phyloP scores from a whole-genome alignment of 2,888 invertebrate species.

The Branchipolynoe longqiensis region DNA sequence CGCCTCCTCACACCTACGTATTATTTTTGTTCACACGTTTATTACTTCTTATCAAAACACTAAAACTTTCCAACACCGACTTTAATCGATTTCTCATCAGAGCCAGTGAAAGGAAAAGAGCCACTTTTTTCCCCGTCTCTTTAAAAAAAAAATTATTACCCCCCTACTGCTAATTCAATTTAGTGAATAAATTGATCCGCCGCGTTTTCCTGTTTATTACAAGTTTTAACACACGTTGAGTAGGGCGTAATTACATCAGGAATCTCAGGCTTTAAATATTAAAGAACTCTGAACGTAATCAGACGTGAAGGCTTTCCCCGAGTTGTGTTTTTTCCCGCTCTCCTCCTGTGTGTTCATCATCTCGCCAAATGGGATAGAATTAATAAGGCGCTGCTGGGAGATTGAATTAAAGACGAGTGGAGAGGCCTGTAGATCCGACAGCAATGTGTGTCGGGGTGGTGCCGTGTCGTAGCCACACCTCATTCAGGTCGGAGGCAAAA shows the following conservation, averaged over 20 bases:
- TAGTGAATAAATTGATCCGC: conserved; percentile 53
- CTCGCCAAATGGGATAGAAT: conserved; percentile 43
- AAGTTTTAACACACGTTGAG: conserved; percentile 54
- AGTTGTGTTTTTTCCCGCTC: conserved; percentile 42
- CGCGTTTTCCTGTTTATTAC: conserved; percentile 48
- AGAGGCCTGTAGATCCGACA: conserved; percentile 22
- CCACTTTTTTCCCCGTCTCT: background rate
- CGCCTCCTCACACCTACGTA: background rate
- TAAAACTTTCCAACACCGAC: conserved; percentile 11
- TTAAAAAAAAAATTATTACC: no score
- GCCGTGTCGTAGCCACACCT: conserved; percentile 7
- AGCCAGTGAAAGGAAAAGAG: background rate
- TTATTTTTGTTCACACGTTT: background rate
- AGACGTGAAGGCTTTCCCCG: conserved; percentile 19
- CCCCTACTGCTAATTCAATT: conserved; percentile 48
- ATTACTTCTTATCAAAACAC: conserved; percentile 43
- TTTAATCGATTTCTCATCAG: conserved; percentile 42
- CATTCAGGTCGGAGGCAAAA: conserved; percentile 8
- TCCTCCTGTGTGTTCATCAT: no score
- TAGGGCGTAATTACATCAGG: conserved; percentile 48
- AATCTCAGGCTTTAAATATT: conserved; percentile 51
- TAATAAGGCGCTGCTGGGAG: conserved; percentile 33
- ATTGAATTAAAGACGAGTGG: conserved; percentile 37
- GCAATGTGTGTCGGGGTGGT: conserved; percentile 34
- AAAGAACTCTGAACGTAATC: conserved; percentile 51